Percentiles rank a stretch among this genome's conserved stretches.
Evolutionary conservation across 2,888 invertebrate genomes (phyloP).

Genomic region (Ormyrus pomaceus): DNA sequence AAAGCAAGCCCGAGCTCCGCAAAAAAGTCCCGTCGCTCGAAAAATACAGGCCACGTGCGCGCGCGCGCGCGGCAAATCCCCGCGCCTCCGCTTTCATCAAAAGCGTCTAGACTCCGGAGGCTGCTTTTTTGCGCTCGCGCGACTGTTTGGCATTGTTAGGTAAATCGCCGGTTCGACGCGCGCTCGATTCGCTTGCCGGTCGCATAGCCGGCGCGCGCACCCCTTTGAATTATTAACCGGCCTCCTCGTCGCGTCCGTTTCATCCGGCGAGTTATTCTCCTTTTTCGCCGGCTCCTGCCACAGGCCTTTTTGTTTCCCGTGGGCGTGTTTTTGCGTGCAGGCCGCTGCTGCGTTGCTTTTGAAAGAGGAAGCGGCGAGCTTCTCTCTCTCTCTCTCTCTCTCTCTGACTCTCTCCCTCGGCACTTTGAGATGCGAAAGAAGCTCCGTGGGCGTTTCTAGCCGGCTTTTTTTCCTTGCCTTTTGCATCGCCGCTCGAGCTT

Average conservation of each 20-base stretch:
- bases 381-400: background rate
- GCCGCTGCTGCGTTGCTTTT: constrained; percentile 2
- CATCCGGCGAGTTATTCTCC: background rate
- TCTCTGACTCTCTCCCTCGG: too few relatives aligned
- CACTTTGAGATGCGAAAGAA: background rate
- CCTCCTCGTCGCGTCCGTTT: background rate
- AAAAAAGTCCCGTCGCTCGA: too few relatives aligned
- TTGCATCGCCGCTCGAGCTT: background rate
- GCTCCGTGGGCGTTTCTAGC: background rate
- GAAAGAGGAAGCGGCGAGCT: too few relatives aligned
- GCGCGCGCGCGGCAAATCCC: too few relatives aligned
- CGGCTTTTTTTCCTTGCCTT: background rate
- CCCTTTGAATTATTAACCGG: constrained; percentile 58
- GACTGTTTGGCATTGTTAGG: constrained; percentile 58
- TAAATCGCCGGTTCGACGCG: constrained; percentile 55
- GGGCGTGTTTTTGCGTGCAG: background rate
- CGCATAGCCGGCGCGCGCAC: constrained; percentile 37
- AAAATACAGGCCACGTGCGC: too few relatives aligned
- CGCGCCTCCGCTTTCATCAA: too few relatives aligned
- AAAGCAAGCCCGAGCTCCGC: too few relatives aligned
- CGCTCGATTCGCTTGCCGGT: constrained; percentile 39
- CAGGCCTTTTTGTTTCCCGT: background rate
- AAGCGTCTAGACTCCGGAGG: too few relatives aligned
- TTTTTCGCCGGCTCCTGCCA: background rate
- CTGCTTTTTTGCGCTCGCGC: background rate